phyloP scores from a whole-genome alignment of 2,113 vertebrate species.

The Myiozetetes cayanensis region DNA sequence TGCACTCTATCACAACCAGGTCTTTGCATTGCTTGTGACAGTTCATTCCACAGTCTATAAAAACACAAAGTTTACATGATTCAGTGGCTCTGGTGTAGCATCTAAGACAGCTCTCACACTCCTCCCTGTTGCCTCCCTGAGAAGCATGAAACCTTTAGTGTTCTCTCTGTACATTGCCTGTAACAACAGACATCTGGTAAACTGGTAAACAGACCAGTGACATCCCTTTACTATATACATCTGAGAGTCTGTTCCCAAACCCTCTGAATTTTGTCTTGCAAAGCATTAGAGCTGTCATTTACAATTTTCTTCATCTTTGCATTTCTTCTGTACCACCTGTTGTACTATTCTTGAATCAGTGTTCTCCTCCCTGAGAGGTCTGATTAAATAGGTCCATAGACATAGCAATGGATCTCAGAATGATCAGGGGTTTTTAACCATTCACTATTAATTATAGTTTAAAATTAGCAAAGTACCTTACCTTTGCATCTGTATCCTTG shows the following conservation, averaged over 20 bases:
- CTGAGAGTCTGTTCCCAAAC: background rate
- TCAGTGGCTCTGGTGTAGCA: background rate
- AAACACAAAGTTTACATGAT: background rate
- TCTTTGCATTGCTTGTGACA: conserved; percentile 97
- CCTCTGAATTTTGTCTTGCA: background rate
- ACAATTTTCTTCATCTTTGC: background rate
- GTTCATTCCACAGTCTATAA: conserved; percentile 94
- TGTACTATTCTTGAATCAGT: background rate
- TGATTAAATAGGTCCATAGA: background rate
- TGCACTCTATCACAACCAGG: conserved; percentile 95
- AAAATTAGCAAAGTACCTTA: conserved; percentile 55
- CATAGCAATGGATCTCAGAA: background rate
- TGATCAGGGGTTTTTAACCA: background rate
- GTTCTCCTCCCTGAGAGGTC: background rate
- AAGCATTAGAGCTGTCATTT: background rate
- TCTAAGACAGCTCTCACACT: background rate
- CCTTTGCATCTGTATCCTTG: conserved; percentile 95
- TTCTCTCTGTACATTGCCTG: background rate
- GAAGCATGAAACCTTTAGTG: background rate
- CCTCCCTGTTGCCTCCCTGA: background rate
- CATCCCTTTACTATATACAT: background rate
- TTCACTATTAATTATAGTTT: background rate
- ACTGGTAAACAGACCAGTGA: background rate
- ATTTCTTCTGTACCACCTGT: background rate
- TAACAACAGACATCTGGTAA: background rate